Evolutionary conservation across 2,888 invertebrate species (phyloP), one percentile per base, ranked within the genome.

Genomic region (Dugesia japonica): DNA sequence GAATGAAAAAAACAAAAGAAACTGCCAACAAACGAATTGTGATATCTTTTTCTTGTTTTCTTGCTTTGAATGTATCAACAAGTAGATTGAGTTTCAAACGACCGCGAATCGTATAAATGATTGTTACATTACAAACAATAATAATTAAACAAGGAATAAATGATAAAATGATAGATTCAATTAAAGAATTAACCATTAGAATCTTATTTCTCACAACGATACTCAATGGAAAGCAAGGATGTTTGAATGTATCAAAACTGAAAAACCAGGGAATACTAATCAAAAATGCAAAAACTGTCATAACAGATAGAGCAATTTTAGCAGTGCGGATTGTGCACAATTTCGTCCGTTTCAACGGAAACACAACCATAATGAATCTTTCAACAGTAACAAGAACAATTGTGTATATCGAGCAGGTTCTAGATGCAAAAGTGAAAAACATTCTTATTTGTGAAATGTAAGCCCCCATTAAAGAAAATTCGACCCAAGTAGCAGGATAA

Each of bases 1-100:
- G 56, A 28, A 76, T n/a, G 26, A 76, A 31, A 33, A 76, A 76
- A 31, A 75, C 76, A 17, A 74, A 31, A 1, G 76, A 76, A 17
- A 76, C 76, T 0, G 42, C 33, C 26, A 76, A 23, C 26, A 76
- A 26, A 15, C 76, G 76, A 73, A 38, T 33, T 20, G 76, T 76
- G 76, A 76, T 76, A 27, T 27, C 75, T 33, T 38, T 15, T 26
- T 76, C 33, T 42, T 76, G 76, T 26, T 38, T 15, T 27, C 27
- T 26, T 17, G 20, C 33, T 23, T 17, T 20, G n/a, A 26, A 23
- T 1, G 28, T 71, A 71, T 75, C 27, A 33, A 28, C 31, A n/a
- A 73, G 74, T 9, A 26, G 38, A 33, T n/a, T 17, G n/a, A 73
- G 38, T 7, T 9, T 4, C 13, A 26, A n/a, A 1, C 76, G 76